These are phyloP conservation scores for Trachelus troglodyta DNA, from an alignment of 2,888 invertebrate genomes.

Conservation along the genomic window DNA sequence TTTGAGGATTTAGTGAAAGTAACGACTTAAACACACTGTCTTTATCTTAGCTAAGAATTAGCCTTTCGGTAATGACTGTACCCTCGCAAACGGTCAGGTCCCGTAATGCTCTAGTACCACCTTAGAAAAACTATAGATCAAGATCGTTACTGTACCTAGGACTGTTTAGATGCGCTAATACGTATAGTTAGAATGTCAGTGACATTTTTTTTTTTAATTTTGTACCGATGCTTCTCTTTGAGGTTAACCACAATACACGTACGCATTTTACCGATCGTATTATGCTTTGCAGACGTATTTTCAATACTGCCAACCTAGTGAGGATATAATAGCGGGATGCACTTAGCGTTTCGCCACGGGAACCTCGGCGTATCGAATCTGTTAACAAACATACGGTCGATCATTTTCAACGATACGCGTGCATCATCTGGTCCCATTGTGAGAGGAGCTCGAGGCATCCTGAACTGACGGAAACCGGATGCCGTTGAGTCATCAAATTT, in stretches of 20 bases:
- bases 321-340: constrained; percentile 16
- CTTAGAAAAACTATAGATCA: neutral
- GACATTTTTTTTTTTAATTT: neutral
- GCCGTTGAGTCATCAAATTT: constrained; percentile 42
- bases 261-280: neutral
- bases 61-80: neutral
- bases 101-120: neutral
- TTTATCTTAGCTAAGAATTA: neutral
- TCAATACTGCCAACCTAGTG: neutral
- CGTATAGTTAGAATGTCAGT: neutral
- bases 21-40: constrained; percentile 40
- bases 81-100: neutral
- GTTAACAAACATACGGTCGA: constrained; percentile 53
- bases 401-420: constrained; percentile 27
- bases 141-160: neutral
- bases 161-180: neutral
- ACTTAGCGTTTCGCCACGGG: constrained; percentile 53
- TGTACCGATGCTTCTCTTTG: neutral
- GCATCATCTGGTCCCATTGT: constrained; percentile 34
- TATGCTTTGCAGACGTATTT: neutral
- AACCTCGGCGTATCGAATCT: constrained; percentile 53
- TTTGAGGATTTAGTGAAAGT: constrained; percentile 58
- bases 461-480: constrained; percentile 31
- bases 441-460: constrained; percentile 26
- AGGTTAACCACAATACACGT: neutral